Percentiles rank a stretch among this genome's conserved stretches.
Conservation (phyloP, 30 jellyfish, hydroid and myxozoan species). For the Chrysaora quinquecirrha region DNA sequence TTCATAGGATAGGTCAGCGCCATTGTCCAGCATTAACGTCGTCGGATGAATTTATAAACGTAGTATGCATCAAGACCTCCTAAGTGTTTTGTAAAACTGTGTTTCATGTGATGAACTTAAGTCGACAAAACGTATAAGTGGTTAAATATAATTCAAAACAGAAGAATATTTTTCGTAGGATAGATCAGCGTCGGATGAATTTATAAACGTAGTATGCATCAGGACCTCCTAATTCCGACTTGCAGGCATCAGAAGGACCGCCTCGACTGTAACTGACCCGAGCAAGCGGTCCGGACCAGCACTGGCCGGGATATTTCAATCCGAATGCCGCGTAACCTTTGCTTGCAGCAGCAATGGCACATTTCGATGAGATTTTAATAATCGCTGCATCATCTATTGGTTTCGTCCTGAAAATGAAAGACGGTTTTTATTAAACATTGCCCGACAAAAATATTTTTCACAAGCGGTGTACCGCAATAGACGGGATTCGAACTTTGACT, state of each 20-base stretch:
- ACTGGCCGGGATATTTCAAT: conserved; percentile 69
- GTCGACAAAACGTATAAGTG: too few relatives aligned
- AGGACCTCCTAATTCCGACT: conserved; percentile 52
- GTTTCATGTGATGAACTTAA: too few relatives aligned
- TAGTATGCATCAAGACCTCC: conserved; percentile 60
- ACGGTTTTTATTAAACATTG: too few relatives aligned
- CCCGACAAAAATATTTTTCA: too few relatives aligned
- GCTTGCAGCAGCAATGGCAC: conserved; percentile 43
- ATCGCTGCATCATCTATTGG: conserved; percentile 1
- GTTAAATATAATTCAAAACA: too few relatives aligned
- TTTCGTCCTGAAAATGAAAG: conserved; percentile 48
- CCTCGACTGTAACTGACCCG: conserved; percentile 35
- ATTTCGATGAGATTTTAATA: conserved; percentile 12
- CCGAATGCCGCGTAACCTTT: conserved; percentile 59
- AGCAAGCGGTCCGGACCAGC: conserved; percentile 90
- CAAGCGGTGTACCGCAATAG: too few relatives aligned
- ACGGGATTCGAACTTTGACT: too few relatives aligned
- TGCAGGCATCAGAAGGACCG: conserved; percentile 57
- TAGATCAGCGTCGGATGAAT: too few relatives aligned
- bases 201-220: conserved; percentile 46
- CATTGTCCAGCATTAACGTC: too few relatives aligned
- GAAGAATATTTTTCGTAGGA: too few relatives aligned
- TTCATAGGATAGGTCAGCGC: too few relatives aligned
- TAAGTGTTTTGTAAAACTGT: too few relatives aligned
- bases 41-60: conserved; percentile 41